These are phyloP conservation scores for Diplodus puntazzo DNA, from an alignment of 2,797 vertebrate genomes.

Conservation along the genomic window DNA sequence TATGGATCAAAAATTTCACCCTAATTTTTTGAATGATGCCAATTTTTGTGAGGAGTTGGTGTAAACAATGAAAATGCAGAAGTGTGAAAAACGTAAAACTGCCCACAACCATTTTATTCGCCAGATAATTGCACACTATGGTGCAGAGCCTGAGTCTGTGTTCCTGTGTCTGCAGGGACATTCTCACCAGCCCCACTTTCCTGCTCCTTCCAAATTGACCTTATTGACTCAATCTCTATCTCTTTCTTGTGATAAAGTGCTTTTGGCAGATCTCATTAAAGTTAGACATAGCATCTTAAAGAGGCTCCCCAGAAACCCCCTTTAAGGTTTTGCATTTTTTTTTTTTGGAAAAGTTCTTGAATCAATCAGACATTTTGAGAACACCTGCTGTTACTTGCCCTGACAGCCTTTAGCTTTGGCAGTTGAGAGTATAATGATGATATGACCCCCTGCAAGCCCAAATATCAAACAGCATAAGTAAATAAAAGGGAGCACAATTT, in stretches of 20 bases:
- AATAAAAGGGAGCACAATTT: constrained; percentile 10
- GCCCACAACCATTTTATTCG: constrained; percentile 22
- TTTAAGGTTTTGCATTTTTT: constrained; percentile 45
- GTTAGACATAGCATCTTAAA: constrained; percentile 64
- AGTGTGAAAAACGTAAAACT: constrained; percentile 30
- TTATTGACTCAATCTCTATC: constrained; percentile 71
- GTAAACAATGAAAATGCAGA: constrained; percentile 15
- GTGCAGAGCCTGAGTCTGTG: constrained; percentile 35
- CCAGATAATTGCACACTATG: constrained; percentile 50
- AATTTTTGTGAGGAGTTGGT: neutral
- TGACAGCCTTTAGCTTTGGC: constrained; percentile 23
- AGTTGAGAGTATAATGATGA: constrained; percentile 26
- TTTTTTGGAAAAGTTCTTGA: constrained; percentile 66
- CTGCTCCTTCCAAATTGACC: constrained; percentile 66
- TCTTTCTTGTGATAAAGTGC: constrained; percentile 73
- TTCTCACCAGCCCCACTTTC: constrained; percentile 47
- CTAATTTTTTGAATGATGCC: neutral
- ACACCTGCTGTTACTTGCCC: constrained; percentile 31
- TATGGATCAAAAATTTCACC: neutral
- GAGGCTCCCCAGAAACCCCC: constrained; percentile 64
- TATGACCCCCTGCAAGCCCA: constrained; percentile 12
- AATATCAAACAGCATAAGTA: constrained; percentile 20
- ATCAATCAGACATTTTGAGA: constrained; percentile 72
- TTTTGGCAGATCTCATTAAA: constrained; percentile 80
- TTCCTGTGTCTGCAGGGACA: constrained; percentile 54